Conservation (phyloP, 1,140 invertebrate genomes). For the Bilobella aurantiaca region DNA sequence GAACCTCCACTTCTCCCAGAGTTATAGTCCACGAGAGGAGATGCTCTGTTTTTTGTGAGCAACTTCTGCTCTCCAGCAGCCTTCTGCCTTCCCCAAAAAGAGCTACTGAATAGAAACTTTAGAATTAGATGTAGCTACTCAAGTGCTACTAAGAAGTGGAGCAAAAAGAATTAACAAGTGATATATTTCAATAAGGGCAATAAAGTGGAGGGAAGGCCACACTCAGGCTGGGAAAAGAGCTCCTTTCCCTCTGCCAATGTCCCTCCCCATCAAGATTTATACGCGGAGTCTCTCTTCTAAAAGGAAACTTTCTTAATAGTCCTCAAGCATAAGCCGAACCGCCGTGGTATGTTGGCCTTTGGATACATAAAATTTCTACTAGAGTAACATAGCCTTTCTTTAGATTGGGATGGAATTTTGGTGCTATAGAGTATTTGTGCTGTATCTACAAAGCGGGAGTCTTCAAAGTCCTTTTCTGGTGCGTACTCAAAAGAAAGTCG, state of each 20-base stretch:
- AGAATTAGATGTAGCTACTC: background rate
- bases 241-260: background rate
- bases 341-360: background rate
- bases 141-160: slow-evolving; percentile 6
- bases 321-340: background rate
- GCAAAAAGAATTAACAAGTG: slow-evolving; percentile 29
- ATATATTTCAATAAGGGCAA: slow-evolving; percentile 31
- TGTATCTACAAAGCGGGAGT: too few relatives aligned
- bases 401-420: too few relatives aligned
- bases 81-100: too few relatives aligned
- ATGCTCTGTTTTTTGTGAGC: too few relatives aligned
- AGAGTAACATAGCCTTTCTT: too few relatives aligned
- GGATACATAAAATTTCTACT: too few relatives aligned
- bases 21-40: background rate
- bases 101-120: background rate
- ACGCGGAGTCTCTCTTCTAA: background rate
- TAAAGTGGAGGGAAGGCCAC: slow-evolving; percentile 21
- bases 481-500: background rate
- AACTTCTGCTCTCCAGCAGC: too few relatives aligned
- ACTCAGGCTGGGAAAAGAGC: background rate
- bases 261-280: background rate
- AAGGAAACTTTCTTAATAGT: background rate
- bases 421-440: too few relatives aligned
- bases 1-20: background rate
- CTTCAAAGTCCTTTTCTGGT: background rate